Base-by-base conservation (phyloP, 2,797 vertebrate species). In the Gouania willdenowi region DNA sequence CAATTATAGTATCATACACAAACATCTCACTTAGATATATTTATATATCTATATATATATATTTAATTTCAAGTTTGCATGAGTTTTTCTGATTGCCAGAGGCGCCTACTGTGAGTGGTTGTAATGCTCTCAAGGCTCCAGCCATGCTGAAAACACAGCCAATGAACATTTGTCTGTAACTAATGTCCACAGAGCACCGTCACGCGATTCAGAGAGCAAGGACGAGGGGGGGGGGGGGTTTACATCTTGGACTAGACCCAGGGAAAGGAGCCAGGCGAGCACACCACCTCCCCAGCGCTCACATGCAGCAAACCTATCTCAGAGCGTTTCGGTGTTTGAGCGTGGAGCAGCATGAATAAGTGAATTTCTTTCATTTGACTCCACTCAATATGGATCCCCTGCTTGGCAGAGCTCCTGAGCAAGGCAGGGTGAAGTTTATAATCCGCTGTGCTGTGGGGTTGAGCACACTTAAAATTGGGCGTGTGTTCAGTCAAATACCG, bases 1-100 rank as follows among this genome's bases (percentile, higher is more conserved):
- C 81, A 79, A 76, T 73, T 71, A 82, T 75, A 79, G 56, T 84
- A 77, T 86, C 77, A 75, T 79, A 83, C 83, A 86, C 81, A 79
- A 75, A 86, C 79, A 84, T 84, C 71, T 81, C 66, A 85, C 79
- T 82, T 79, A 74, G 66, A 75, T 79, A 79, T 83, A 84, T 74
- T 71, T 78, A 82, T 80, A 82, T 73, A 81, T 75, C 66, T 79
- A 72, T 75, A 83, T 57, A 69, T 81, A 46, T 69, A 38, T 41
- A 61, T 74, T 76, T 78, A 29, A 65, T 60, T 83, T 81, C 72
- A 86, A 81, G 79, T 82, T 80, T 79, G 62, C 67, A 77, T 55
- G 61, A 65, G 55, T 67, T 67, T 72, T 46, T 79, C 59, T 81
- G 77, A 83, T 84, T 83, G 78, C 75, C 74, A 47, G 57, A 47